Conservation (phyloP, 1,140 invertebrate species). For the Goniozus legneri region DNA sequence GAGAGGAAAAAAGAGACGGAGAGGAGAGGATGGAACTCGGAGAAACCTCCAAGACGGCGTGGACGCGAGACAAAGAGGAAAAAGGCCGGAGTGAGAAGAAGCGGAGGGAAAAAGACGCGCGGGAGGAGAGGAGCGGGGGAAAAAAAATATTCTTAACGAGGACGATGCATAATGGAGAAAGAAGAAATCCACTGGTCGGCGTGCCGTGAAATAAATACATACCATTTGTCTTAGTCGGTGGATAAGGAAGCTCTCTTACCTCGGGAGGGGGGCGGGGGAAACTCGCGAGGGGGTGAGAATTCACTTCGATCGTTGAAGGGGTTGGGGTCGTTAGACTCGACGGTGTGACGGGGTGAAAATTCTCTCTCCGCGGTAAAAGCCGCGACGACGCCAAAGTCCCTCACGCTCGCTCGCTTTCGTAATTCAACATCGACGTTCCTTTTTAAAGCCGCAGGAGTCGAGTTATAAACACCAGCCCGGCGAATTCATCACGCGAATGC, state of each 20-base stretch:
- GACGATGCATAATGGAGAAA: slow-evolving; percentile 33
- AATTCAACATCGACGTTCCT: no score
- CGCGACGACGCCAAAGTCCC: no score
- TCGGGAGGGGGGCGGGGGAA: background rate
- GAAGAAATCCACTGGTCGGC: slow-evolving; percentile 30
- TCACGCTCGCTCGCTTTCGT: no score
- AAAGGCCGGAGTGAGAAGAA: background rate
- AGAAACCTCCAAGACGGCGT: background rate
- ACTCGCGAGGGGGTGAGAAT: background rate
- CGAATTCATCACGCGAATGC: no score
- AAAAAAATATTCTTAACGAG: slow-evolving; percentile 28
- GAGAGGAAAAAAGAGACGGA: background rate
- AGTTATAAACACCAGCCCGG: no score
- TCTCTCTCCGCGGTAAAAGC: no score
- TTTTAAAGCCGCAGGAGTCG: no score
- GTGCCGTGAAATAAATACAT: slow-evolving; percentile 31
- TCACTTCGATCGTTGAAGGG: slow-evolving; percentile 2
- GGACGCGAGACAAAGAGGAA: background rate
- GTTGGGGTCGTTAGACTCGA: slow-evolving; percentile 5
- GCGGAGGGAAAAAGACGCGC: background rate
- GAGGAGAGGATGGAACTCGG: background rate
- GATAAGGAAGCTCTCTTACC: no score
- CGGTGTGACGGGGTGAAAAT: no score
- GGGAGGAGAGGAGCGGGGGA: slow-evolving; percentile 1
- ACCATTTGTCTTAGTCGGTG: slow-evolving; percentile 32